Conservation (phyloP, 2,797 vertebrate genomes). For the Chrysolophus pictus region DNA sequence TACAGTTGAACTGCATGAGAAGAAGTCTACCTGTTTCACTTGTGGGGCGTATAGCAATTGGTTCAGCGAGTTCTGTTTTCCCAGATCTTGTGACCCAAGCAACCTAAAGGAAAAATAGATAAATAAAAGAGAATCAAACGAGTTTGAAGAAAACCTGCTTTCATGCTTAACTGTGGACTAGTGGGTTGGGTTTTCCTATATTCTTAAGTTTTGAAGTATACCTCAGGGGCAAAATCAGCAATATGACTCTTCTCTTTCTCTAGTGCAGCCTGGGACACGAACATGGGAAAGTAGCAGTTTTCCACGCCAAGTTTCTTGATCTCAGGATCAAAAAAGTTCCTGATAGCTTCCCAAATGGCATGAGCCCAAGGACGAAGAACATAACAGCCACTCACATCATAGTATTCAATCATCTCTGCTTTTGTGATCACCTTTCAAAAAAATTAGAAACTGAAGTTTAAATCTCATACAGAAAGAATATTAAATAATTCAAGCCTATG, state of each 20-base stretch:
- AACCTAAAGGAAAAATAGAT: slow-evolving; percentile 80
- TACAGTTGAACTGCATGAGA: background rate
- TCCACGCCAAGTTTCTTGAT: slow-evolving; percentile 97
- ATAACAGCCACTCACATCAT: slow-evolving; percentile 97
- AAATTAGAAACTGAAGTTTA: background rate
- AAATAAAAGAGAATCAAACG: background rate
- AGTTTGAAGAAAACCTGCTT: background rate
- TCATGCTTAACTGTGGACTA: background rate
- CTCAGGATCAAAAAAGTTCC: slow-evolving; percentile 92
- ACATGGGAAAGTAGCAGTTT: slow-evolving; percentile 99
- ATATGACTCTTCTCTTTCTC: slow-evolving; percentile 96
- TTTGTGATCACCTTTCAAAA: slow-evolving; percentile 94
- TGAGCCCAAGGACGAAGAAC: slow-evolving; percentile 95
- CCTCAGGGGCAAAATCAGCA: slow-evolving; percentile 97
- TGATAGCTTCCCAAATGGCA: slow-evolving; percentile 94
- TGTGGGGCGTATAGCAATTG: slow-evolving; percentile 95
- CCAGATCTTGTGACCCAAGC: slow-evolving; percentile 98
- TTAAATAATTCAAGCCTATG: background rate
- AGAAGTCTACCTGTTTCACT: slow-evolving; percentile 92
- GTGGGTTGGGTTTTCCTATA: background rate
- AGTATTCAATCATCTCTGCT: slow-evolving; percentile 98
- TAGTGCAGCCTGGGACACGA: slow-evolving; percentile 95
- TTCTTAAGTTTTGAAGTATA: slow-evolving; percentile 56
- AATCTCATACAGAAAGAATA: background rate
- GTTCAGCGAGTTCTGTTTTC: slow-evolving; percentile 96